Conservation (phyloP, 2,797 vertebrate species). For the Cetoscarus ocellatus region DNA sequence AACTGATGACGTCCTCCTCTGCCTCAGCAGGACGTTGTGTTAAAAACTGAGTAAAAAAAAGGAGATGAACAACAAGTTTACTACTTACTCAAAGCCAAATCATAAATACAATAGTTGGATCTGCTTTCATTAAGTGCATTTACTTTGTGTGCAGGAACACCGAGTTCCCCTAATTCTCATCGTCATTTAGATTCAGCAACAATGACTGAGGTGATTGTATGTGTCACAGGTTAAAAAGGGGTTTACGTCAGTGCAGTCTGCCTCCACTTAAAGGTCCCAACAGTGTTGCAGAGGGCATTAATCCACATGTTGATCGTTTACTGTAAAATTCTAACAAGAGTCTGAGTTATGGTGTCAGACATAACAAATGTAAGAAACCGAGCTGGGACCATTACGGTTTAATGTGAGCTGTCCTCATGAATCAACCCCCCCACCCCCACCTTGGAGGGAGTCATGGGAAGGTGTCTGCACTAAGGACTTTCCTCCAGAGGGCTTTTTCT, state of each 20-base stretch:
- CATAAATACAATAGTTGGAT: not conserved
- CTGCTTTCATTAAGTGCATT: too few relatives aligned
- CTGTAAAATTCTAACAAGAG: slow-evolving; percentile 40
- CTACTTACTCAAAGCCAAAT: not conserved
- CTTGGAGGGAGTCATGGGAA: slow-evolving; percentile 32
- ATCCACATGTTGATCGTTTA: slow-evolving; percentile 16
- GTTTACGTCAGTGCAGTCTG: too few relatives aligned
- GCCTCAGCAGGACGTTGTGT: not conserved
- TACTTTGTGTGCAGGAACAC: too few relatives aligned
- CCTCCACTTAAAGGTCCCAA: too few relatives aligned
- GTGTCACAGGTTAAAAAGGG: too few relatives aligned
- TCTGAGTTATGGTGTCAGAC: slow-evolving; percentile 41
- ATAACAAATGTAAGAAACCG: slow-evolving; percentile 39
- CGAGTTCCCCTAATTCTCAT: too few relatives aligned
- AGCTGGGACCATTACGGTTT: slow-evolving; percentile 46
- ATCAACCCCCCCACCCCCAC: slow-evolving; percentile 30
- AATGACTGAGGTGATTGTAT: too few relatives aligned
- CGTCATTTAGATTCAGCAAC: not conserved
- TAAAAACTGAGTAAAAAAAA: not conserved
- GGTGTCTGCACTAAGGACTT: slow-evolving; percentile 32
- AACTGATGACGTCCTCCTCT: not conserved
- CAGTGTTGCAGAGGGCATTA: too few relatives aligned
- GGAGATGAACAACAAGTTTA: not conserved
- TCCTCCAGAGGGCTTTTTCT: slow-evolving; percentile 51
- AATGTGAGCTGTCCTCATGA: slow-evolving; percentile 57